Percentiles rank a stretch among this genome's conserved stretches.
phyloP scores from a whole-genome alignment of 2,888 invertebrate species.

The Diadegma fenestrale region DNA sequence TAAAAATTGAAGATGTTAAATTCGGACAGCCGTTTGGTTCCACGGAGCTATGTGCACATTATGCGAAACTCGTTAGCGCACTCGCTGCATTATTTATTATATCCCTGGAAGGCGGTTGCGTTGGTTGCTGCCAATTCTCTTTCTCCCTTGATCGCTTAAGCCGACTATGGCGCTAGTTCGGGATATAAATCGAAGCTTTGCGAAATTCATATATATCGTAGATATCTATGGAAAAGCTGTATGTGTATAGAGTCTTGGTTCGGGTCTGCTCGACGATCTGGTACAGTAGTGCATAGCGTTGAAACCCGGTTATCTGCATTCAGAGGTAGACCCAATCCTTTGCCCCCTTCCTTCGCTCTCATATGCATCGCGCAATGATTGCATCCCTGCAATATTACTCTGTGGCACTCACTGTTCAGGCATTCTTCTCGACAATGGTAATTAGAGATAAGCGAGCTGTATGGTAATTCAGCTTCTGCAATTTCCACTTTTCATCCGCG shows the following conservation, averaged over 20 bases:
- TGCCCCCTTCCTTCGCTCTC: slow-evolving; percentile 3
- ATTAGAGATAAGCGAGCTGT: slow-evolving; percentile 72
- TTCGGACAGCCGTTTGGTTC: not conserved
- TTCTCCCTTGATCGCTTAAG: slow-evolving; percentile 59
- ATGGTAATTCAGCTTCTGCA: slow-evolving; percentile 69
- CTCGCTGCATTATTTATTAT: slow-evolving; percentile 55
- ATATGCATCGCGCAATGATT: slow-evolving; percentile 25
- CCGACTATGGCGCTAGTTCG: slow-evolving; percentile 20
- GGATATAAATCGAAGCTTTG: slow-evolving; percentile 62
- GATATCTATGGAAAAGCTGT: not conserved
- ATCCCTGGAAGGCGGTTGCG: slow-evolving; percentile 2
- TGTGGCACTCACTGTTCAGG: slow-evolving; percentile 27
- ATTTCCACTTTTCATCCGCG: slow-evolving; percentile 61
- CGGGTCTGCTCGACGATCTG: slow-evolving; percentile 29
- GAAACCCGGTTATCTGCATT: slow-evolving; percentile 60
- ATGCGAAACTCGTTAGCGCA: slow-evolving; percentile 47
- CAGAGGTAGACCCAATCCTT: slow-evolving; percentile 17
- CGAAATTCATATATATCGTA: slow-evolving; percentile 32
- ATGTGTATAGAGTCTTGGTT: slow-evolving; percentile 14
- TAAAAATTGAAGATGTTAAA: slow-evolving; percentile 20
- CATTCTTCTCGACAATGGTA: slow-evolving; percentile 69
- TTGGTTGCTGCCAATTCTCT: slow-evolving; percentile 43
- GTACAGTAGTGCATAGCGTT: slow-evolving; percentile 7
- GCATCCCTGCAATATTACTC: slow-evolving; percentile 51
- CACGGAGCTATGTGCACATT: slow-evolving; percentile 32